Conservation (phyloP, 2,113 vertebrate genomes). For the Pandion haliaetus region DNA sequence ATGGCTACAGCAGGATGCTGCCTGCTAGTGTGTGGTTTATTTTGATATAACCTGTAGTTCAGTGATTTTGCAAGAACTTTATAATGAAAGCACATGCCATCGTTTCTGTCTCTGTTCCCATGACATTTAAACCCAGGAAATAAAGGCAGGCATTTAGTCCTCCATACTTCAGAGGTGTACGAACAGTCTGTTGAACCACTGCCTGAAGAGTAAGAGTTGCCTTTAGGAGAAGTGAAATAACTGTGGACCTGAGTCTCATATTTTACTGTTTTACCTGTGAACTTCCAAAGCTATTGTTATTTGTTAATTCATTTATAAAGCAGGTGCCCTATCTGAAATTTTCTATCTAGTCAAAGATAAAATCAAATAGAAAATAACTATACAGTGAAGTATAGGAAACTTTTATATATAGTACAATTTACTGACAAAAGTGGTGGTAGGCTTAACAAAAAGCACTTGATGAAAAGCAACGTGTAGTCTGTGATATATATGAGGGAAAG, state of each 20-base stretch:
- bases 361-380: neutral
- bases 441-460: neutral
- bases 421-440: neutral
- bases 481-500: neutral
- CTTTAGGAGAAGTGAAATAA: neutral
- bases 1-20: neutral
- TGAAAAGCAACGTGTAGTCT: neutral
- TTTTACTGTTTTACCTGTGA: neutral
- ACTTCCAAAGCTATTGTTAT: neutral
- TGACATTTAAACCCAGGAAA: neutral
- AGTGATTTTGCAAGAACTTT: neutral
- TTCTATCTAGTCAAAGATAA: neutral
- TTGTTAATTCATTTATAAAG: constrained; percentile 2
- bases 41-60: neutral
- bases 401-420: neutral
- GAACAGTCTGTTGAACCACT: neutral
- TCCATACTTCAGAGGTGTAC: neutral
- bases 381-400: neutral
- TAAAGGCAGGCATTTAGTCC: constrained; percentile 20
- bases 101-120: neutral
- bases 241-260: neutral
- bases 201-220: neutral
- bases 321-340: neutral
- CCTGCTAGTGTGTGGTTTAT: neutral
- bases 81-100: neutral